A percentile compares a stretch with the other conserved stretches of the same genome.
These are phyloP conservation scores for Aphis craccivora DNA, from an alignment of 1,140 invertebrate genomes.

Conservation along the genomic window DNA sequence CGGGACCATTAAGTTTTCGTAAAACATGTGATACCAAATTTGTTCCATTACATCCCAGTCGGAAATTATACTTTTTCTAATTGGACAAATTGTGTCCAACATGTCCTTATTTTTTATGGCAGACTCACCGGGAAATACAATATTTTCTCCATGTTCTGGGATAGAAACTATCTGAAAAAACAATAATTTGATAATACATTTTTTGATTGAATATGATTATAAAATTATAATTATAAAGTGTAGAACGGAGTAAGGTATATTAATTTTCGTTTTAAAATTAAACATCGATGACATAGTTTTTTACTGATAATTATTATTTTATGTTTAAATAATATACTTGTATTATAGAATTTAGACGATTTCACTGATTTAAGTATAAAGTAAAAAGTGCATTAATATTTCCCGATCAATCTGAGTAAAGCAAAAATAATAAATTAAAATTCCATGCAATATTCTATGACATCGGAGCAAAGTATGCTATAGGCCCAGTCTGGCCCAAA, in stretches of 20 bases:
- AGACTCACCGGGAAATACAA: background rate
- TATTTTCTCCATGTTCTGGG: background rate
- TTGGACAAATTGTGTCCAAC: conserved; percentile 89
- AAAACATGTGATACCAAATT: conserved; percentile 95
- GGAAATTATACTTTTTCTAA: conserved; percentile 93
- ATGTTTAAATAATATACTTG: background rate
- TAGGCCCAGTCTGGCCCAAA: background rate
- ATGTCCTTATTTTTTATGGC: conserved; percentile 62
- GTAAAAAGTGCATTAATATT: background rate
- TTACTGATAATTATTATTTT: background rate
- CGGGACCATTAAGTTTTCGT: conserved; percentile 91
- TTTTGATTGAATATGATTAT: background rate
- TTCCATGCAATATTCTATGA: background rate
- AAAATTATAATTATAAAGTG: background rate
- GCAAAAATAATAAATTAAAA: background rate
- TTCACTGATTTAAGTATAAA: background rate
- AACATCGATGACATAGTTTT: background rate
- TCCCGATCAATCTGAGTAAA: background rate
- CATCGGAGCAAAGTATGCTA: background rate
- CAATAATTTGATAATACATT: background rate
- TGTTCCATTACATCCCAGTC: conserved; percentile 99
- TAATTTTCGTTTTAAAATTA: background rate
- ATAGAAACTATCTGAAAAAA: background rate
- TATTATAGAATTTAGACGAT: background rate
- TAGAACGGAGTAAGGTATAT: background rate